phyloP scores from a whole-genome alignment of 1,140 invertebrate species.

The Chelonus insularis region DNA sequence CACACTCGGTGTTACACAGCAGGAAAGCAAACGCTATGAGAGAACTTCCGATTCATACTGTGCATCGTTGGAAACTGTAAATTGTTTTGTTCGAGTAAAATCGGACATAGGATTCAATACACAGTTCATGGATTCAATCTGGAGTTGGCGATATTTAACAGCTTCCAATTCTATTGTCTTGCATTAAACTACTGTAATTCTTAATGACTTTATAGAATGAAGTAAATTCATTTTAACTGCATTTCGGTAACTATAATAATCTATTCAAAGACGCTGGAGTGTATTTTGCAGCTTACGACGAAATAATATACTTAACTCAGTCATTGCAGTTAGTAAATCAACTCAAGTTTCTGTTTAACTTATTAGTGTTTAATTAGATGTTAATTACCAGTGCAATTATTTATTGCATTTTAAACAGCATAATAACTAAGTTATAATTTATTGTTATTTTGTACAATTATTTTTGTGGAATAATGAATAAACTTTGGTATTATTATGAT shows the following conservation, averaged over 20 bases:
- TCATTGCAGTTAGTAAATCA: too few species aligned
- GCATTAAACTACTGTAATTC: background rate
- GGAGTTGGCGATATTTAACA: background rate
- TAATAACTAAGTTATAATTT: too few species aligned
- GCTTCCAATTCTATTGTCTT: too few species aligned
- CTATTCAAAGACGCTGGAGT: background rate
- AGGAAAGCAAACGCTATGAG: conserved; percentile 1
- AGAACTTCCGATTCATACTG: conserved; percentile 4
- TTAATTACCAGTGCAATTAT: too few species aligned
- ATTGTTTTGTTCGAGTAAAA: background rate
- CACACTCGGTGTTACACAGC: background rate
- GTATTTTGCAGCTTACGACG: too few species aligned
- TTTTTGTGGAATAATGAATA: too few species aligned
- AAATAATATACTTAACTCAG: too few species aligned
- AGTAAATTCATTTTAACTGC: background rate
- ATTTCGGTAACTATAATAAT: background rate
- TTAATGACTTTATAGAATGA: background rate
- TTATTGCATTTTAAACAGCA: too few species aligned
- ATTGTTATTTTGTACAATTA: too few species aligned
- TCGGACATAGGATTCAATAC: background rate
- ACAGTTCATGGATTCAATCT: background rate
- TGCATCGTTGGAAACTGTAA: background rate
- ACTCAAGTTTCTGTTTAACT: too few species aligned
- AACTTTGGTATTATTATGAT: too few species aligned
- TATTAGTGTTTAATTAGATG: too few species aligned